Percentiles rank a stretch among this genome's conserved stretches.
Evolutionary conservation across 2,797 vertebrate genomes (phyloP).

Genomic region (Geotrypetes seraphini): DNA sequence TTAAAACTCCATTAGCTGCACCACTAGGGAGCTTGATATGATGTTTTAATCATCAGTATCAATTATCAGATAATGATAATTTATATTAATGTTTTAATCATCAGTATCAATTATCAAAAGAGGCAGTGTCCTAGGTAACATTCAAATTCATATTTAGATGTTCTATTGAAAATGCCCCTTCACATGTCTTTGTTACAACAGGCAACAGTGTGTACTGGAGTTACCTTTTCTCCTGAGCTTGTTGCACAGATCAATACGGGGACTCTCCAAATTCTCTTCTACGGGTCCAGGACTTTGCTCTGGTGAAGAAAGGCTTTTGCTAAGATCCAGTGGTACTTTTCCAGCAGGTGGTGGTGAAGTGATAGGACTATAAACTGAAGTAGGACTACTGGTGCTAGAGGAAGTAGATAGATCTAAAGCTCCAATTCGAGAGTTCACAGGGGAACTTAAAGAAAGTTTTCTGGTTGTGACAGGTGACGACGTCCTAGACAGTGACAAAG

Average conservation of each 20-base stretch:
- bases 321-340: conserved; percentile 66
- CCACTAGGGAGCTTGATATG: conserved; percentile 10
- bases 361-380: conserved; percentile 52
- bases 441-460: conserved; percentile 87
- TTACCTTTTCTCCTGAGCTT: conserved; percentile 80
- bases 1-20: conserved; percentile 3
- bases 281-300: conserved; percentile 66
- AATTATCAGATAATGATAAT: too few relatives aligned
- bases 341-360: conserved; percentile 69
- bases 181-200: too few relatives aligned
- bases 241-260: conserved; percentile 72
- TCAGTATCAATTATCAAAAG: too few relatives aligned
- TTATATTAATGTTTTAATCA: too few relatives aligned
- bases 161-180: too few relatives aligned
- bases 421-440: conserved; percentile 68
- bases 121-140: too few relatives aligned
- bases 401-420: conserved; percentile 73
- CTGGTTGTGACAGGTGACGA: conserved; percentile 83
- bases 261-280: conserved; percentile 67
- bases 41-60: not conserved
- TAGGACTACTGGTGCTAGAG: conserved; percentile 52
- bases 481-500: conserved; percentile 75
- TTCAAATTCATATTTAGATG: too few relatives aligned
- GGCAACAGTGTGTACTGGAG: too few relatives aligned
- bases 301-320: conserved; percentile 63